Percentiles rank a stretch among this genome's conserved stretches.
phyloP scores from a whole-genome alignment of 2,113 vertebrate genomes.

The Eubucco bourcierii region DNA sequence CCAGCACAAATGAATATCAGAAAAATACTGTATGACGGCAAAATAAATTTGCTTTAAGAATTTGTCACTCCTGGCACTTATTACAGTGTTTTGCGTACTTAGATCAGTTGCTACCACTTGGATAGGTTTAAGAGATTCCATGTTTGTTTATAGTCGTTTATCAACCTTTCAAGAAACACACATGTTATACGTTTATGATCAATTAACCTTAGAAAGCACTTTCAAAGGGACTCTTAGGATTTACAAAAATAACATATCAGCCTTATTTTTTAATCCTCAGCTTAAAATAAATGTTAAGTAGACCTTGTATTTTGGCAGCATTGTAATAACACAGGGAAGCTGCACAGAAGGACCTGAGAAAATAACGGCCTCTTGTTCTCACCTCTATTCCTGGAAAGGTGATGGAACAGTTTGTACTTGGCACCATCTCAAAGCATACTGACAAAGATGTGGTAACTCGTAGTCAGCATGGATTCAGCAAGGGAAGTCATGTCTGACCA shows the following conservation, averaged over 20 bases:
- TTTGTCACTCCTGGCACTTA: background rate
- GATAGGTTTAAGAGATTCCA: background rate
- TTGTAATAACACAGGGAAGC: background rate
- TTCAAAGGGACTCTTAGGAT: background rate
- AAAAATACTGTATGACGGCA: background rate
- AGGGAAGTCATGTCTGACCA: too few species aligned
- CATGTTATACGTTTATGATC: background rate
- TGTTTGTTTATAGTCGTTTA: background rate
- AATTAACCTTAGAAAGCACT: background rate
- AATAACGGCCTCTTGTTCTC: too few species aligned
- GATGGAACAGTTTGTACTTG: too few species aligned
- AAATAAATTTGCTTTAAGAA: background rate
- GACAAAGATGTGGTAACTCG: too few species aligned
- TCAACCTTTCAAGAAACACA: background rate
- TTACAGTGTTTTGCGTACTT: background rate
- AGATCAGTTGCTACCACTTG: background rate
- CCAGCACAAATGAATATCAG: background rate
- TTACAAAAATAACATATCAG: background rate
- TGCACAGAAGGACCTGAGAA: background rate
- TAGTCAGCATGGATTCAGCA: too few species aligned
- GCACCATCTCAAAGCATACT: too few species aligned
- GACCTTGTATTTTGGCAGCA: background rate
- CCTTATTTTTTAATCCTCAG: background rate
- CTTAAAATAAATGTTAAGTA: background rate
- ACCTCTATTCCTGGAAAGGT: too few species aligned